phyloP scores from a whole-genome alignment of 2,113 vertebrate genomes.

The Jacana jacana region DNA sequence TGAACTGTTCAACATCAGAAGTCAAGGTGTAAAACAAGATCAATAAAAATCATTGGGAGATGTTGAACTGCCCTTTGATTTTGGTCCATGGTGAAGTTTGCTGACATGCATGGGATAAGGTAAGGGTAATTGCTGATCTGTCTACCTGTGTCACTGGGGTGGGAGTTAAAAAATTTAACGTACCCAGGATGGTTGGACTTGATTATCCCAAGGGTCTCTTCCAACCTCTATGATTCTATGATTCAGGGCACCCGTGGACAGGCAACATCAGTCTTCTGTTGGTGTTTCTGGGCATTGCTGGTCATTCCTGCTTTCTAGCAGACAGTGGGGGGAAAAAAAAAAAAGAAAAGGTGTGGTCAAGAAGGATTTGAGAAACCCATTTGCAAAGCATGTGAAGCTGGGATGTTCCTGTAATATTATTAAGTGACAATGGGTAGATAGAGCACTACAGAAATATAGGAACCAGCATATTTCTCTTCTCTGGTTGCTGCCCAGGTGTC shows the following conservation, averaged over 20 bases:
- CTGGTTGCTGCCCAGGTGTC: not conserved
- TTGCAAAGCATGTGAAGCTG: not conserved
- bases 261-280: not conserved
- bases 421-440: not conserved
- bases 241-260: not conserved
- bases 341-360: not conserved
- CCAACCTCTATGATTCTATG: too few species aligned
- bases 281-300: not conserved
- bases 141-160: not conserved
- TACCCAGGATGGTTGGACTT: too few species aligned
- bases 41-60: not conserved
- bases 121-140: not conserved
- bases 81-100: not conserved
- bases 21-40: not conserved
- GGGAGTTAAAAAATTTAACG: not conserved
- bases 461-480: not conserved
- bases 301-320: not conserved
- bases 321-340: not conserved
- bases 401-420: not conserved
- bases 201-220: too few species aligned
- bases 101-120: rapidly evolving
- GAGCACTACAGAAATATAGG: not conserved
- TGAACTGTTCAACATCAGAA: not conserved
- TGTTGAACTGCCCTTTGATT: not conserved
- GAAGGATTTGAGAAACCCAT: not conserved